Conservation (phyloP, 2,888 invertebrate species). For the Caradrina kadenii region DNA sequence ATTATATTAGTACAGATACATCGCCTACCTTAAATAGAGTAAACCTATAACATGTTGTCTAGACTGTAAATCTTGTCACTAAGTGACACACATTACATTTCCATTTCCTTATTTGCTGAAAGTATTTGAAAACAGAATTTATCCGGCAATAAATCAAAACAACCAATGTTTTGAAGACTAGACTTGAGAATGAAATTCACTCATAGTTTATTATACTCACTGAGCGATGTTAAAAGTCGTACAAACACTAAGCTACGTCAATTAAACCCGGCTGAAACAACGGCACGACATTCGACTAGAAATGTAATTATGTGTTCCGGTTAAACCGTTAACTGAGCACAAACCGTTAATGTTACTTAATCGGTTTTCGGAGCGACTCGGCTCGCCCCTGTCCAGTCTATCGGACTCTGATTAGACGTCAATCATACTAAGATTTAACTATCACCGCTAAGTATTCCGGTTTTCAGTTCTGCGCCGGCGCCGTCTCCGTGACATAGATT, state of each 20-base stretch:
- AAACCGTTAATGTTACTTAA: slow-evolving; percentile 74
- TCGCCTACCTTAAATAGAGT: slow-evolving; percentile 21
- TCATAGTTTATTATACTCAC: slow-evolving; percentile 69
- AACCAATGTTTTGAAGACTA: not conserved
- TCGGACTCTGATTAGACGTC: slow-evolving; percentile 56
- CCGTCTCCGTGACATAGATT: slow-evolving; percentile 51
- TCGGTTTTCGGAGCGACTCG: slow-evolving; percentile 62
- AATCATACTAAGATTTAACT: slow-evolving; percentile 56
- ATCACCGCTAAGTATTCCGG: slow-evolving; percentile 59
- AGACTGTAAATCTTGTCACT: slow-evolving; percentile 22
- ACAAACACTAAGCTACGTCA: slow-evolving; percentile 72
- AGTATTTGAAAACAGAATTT: slow-evolving; percentile 5
- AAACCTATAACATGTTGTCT: slow-evolving; percentile 1
- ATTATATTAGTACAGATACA: not conserved
- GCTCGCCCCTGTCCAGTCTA: slow-evolving; percentile 48
- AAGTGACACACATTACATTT: slow-evolving; percentile 20
- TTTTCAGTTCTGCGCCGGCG: slow-evolving; percentile 55
- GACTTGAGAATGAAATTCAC: not conserved
- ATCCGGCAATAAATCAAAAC: slow-evolving; percentile 5
- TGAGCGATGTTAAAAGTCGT: slow-evolving; percentile 48
- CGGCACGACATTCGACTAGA: slow-evolving; percentile 71
- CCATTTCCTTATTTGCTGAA: slow-evolving; percentile 13
- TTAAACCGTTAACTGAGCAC: slow-evolving; percentile 74
- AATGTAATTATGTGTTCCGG: slow-evolving; percentile 77
- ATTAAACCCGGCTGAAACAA: slow-evolving; percentile 71